Percentiles rank a stretch among this genome's conserved stretches.
phyloP scores from a whole-genome alignment of 2,113 vertebrate species.

The Centropristis striata region DNA sequence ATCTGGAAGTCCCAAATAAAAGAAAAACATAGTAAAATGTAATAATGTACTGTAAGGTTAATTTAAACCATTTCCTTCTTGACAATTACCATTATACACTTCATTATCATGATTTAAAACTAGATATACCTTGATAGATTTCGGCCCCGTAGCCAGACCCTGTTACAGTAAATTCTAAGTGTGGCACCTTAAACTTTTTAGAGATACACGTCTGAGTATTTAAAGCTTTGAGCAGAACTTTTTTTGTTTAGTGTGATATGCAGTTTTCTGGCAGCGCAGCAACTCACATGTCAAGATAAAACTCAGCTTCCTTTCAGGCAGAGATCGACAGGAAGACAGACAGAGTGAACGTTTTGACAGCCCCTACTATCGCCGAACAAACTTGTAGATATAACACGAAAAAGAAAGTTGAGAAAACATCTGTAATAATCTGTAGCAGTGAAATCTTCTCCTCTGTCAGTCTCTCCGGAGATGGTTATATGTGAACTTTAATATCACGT shows the following conservation, averaged over 20 bases:
- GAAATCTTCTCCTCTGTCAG: conserved; percentile 7
- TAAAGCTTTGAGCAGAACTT: background rate
- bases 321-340: conserved; percentile 42
- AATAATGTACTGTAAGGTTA: no score
- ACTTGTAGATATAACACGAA: conserved; percentile 6
- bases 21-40: no score
- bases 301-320: conserved; percentile 29
- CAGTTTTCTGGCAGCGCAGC: conserved; percentile 13
- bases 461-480: background rate
- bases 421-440: background rate
- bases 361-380: background rate
- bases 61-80: no score
- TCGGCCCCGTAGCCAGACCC: no score
- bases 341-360: conserved; percentile 45
- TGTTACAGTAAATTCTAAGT: background rate
- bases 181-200: background rate
- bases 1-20: no score
- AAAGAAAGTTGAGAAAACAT: conserved; percentile 30
- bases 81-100: no score
- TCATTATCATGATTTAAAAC: no score
- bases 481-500: background rate
- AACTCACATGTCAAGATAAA: conserved; percentile 32
- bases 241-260: background rate
- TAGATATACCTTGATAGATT: no score
- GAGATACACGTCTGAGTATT: background rate